These are phyloP conservation scores for Alloscopus bannaensis DNA, from an alignment of 2,888 invertebrate genomes.

Conservation along the genomic window DNA sequence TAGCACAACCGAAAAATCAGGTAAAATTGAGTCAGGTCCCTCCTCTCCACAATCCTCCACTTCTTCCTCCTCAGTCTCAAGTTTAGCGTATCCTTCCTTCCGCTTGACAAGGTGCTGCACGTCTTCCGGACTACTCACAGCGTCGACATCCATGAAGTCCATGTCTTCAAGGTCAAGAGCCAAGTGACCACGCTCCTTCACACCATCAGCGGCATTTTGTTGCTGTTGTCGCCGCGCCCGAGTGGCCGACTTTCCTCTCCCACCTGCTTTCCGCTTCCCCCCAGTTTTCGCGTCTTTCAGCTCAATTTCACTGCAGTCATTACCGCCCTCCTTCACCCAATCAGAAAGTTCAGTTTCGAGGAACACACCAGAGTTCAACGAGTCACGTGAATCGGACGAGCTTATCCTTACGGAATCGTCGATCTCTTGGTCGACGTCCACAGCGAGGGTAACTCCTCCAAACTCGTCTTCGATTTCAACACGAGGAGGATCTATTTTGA, in stretches of 20 bases:
- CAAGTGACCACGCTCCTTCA: not conserved
- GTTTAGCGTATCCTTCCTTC: conserved; percentile 67
- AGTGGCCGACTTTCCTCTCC: conserved; percentile 26
- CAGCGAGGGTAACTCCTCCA: conserved; percentile 78
- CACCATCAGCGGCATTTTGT: not conserved
- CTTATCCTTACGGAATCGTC: conserved; percentile 76
- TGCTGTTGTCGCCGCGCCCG: not conserved
- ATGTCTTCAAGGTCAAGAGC: conserved; percentile 81
- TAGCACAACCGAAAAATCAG: conserved; percentile 35
- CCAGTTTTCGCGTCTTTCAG: not conserved
- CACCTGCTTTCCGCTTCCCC: conserved; percentile 2
- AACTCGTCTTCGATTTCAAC: conserved; percentile 85
- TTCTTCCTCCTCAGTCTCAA: conserved; percentile 76
- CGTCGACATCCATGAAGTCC: conserved; percentile 91
- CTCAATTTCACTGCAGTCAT: conserved; percentile 45
- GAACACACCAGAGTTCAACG: conserved; percentile 78
- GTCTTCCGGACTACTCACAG: conserved; percentile 71
- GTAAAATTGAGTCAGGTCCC: conserved; percentile 75
- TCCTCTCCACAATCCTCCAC: conserved; percentile 75
- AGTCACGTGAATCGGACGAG: conserved; percentile 78
- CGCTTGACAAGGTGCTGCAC: conserved; percentile 33
- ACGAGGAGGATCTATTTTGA: conserved; percentile 79
- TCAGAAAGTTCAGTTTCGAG: conserved; percentile 93
- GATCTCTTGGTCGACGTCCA: conserved; percentile 61
- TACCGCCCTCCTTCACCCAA: conserved; percentile 86